phyloP scores from a whole-genome alignment of 53 echinoderm and acorn worm species.

The Crossaster papposus region DNA sequence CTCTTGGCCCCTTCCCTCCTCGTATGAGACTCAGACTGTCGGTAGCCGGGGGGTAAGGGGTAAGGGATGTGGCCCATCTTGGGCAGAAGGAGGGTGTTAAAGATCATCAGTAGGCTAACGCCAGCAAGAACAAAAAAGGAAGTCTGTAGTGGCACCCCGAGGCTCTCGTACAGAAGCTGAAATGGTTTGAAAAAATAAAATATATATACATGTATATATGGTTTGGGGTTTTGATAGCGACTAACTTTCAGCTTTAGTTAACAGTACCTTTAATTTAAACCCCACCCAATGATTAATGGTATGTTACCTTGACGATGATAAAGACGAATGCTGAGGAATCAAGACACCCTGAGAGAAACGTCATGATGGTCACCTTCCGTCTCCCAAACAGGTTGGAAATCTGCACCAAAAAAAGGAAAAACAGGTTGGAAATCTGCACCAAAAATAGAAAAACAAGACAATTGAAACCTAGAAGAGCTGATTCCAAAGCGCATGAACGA shows the following conservation, averaged over 20 bases:
- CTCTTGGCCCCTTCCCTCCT: background rate
- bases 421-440: background rate
- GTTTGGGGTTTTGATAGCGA: background rate
- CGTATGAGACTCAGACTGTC: constrained; percentile 34
- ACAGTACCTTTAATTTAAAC: no score
- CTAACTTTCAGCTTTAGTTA: no score
- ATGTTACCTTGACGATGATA: constrained; percentile 79
- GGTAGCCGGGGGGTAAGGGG: constrained; percentile 85
- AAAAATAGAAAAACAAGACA: background rate
- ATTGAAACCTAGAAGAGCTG: no score
- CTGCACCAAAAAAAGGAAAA: constrained; percentile 40
- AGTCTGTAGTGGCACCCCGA: constrained; percentile 68
- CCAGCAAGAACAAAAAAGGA: constrained; percentile 81
- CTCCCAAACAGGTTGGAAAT: constrained; percentile 90
- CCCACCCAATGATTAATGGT: background rate
- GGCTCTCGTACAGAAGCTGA: constrained; percentile 74
- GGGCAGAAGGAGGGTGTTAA: constrained; percentile 85
- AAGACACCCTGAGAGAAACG: constrained; percentile 80
- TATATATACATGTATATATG: background rate
- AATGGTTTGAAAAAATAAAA: background rate
- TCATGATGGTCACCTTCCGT: constrained; percentile 80
- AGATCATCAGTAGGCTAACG: constrained; percentile 57
- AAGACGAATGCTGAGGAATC: constrained; percentile 92
- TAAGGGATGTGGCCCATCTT: constrained; percentile 79
- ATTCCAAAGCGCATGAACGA: no score